phyloP scores from a whole-genome alignment of 2,888 invertebrate genomes.

The Sericinus montela region DNA sequence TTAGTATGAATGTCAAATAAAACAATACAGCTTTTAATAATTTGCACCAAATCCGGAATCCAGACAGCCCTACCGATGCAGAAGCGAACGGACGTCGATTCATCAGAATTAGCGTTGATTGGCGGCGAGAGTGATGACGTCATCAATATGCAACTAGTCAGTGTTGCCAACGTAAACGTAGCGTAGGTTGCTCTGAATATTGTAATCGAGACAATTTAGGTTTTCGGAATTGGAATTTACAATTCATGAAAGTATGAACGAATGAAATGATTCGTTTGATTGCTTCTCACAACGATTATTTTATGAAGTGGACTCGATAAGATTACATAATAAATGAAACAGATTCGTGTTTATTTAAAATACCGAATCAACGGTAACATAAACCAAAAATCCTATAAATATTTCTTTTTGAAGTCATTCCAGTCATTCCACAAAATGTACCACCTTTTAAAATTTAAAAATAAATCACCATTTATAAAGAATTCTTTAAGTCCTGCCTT shows the following conservation, averaged over 20 bases:
- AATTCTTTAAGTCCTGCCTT: too few species aligned
- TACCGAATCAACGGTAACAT: too few species aligned
- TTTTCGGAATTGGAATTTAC: conserved; percentile 19
- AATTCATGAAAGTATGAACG: conserved; percentile 18
- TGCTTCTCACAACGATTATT: conserved; percentile 6
- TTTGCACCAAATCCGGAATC: conserved; percentile 5
- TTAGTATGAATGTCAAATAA: conserved; percentile 8
- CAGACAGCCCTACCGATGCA: neutral
- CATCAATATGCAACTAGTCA: conserved; percentile 51
- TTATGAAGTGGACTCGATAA: too few species aligned
- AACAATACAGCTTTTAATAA: conserved; percentile 15
- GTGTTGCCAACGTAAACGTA: conserved; percentile 16
- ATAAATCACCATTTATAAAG: too few species aligned
- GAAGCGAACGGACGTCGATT: conserved; percentile 35
- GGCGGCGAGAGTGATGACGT: conserved; percentile 62
- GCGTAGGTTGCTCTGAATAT: conserved; percentile 16
- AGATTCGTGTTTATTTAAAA: too few species aligned
- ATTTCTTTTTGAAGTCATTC: too few species aligned
- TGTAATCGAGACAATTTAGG: conserved; percentile 21
- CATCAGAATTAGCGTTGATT: conserved; percentile 68
- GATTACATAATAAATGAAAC: too few species aligned
- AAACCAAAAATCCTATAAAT: too few species aligned
- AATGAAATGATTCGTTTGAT: conserved; percentile 14
- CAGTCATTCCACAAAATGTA: too few species aligned
- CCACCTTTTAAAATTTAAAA: too few species aligned